phyloP scores from a whole-genome alignment of 30 jellyfish, hydroid and myxozoan species.

The Thelohanellus kitauei region DNA sequence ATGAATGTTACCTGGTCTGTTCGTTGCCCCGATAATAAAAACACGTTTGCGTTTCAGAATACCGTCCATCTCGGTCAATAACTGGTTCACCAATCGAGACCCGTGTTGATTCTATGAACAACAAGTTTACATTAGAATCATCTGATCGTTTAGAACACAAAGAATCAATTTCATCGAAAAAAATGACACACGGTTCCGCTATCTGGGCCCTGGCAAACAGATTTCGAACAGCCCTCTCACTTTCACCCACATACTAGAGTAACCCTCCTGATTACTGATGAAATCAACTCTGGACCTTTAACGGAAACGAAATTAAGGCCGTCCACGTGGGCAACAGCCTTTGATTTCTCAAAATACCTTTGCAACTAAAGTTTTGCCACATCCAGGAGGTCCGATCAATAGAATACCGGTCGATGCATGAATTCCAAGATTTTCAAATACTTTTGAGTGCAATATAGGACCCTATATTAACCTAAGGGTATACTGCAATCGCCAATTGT shows the following conservation, averaged over 20 bases:
- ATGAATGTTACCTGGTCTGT: conserved; percentile 45
- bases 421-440: conserved; percentile 41
- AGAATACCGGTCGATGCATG: conserved; percentile 71
- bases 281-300: conserved; percentile 89
- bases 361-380: conserved; percentile 88
- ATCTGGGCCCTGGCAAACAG: conserved; percentile 70
- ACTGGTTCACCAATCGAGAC: conserved; percentile 78
- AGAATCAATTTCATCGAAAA: conserved; percentile 93
- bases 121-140: conserved; percentile 27
- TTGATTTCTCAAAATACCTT: conserved; percentile 4
- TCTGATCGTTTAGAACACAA: conserved; percentile 62
- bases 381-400: conserved; percentile 98
- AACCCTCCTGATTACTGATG: not conserved
- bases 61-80: conserved; percentile 95
- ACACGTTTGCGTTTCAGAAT: conserved; percentile 50
- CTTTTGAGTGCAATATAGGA: conserved; percentile 42
- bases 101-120: conserved; percentile 7
- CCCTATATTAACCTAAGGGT: conserved; percentile 20
- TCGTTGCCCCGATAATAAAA: conserved; percentile 82
- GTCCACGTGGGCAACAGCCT: conserved; percentile 95
- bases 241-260: conserved; percentile 85
- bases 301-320: conserved; percentile 83
- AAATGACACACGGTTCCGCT: conserved; percentile 81
- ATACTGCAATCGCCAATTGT: conserved; percentile 47
- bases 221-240: conserved; percentile 88